Percentiles rank a stretch among this genome's conserved stretches.
Evolutionary conservation across 2,113 vertebrate genomes (phyloP).

Genomic region (Engraulis encrasicolus): DNA sequence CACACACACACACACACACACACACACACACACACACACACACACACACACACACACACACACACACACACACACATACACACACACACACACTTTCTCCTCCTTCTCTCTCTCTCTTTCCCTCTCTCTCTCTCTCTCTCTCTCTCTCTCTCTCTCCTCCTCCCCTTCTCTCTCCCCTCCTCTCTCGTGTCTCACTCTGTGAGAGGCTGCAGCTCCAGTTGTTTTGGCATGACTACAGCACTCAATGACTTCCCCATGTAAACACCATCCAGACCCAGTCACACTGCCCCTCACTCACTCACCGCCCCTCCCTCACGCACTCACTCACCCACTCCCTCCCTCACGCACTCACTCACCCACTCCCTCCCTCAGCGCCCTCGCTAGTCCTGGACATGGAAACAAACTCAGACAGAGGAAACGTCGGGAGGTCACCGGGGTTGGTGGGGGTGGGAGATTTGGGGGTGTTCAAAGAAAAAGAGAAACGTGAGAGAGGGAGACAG

Average conservation of each 20-base stretch:
- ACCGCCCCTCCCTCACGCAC: too few species aligned
- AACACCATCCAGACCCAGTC: slow-evolving; percentile 38
- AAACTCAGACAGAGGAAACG: slow-evolving; percentile 9
- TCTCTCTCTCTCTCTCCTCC: background rate
- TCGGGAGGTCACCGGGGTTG: too few species aligned
- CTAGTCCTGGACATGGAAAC: background rate
- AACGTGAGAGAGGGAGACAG: background rate
- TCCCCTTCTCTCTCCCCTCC: background rate
- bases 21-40: too few species aligned
- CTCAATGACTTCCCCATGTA: slow-evolving; percentile 42
- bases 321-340: background rate
- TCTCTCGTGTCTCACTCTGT: background rate
- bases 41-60: too few species aligned
- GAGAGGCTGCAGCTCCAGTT: background rate
- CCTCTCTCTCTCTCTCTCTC: background rate
- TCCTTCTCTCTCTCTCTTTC: background rate
- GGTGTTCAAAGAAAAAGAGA: slow-evolving; percentile 28
- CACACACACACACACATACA: too few species aligned
- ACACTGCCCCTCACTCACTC: background rate
- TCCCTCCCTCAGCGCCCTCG: background rate
- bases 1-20: too few species aligned
- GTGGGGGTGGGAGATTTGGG: too few species aligned
- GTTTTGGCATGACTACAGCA: slow-evolving; percentile 19
- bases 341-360: background rate
- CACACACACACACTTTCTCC: too few species aligned